Conservation (phyloP, 2,888 invertebrate genomes). For the Amitus sp. region DNA sequence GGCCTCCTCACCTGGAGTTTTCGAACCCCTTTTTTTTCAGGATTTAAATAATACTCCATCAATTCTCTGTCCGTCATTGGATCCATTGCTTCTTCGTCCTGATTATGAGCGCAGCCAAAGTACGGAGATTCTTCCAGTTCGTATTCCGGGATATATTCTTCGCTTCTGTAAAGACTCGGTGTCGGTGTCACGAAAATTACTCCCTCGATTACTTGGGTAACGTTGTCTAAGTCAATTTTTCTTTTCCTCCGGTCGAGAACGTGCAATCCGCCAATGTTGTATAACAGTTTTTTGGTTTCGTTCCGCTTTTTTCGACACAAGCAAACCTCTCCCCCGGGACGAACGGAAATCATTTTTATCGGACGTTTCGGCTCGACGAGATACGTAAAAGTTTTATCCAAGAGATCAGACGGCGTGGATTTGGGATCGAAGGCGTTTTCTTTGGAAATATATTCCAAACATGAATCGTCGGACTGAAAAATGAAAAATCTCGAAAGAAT, state of each 20-base stretch:
- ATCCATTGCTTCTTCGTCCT: constrained; percentile 21
- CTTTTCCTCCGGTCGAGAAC: constrained; percentile 15
- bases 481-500: no score
- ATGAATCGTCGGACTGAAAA: background rate
- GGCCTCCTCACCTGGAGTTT: constrained; percentile 48
- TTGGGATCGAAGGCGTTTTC: background rate
- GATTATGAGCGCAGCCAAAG: background rate
- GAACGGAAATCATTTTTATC: constrained; percentile 44
- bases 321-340: constrained; percentile 51
- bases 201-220: constrained; percentile 48
- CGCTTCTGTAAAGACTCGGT: constrained; percentile 50
- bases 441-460: background rate
- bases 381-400: constrained; percentile 44
- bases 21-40: constrained; percentile 28
- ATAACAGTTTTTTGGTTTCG: constrained; percentile 47
- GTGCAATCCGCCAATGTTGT: constrained; percentile 46
- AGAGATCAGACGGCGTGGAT: background rate
- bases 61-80: constrained; percentile 47
- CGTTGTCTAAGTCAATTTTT: constrained; percentile 9
- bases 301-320: constrained; percentile 54
- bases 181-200: constrained; percentile 50
- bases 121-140: constrained; percentile 44
- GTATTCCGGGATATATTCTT: constrained; percentile 58
- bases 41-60: constrained; percentile 45
- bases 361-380: constrained; percentile 46